Conservation (phyloP, 2,888 invertebrate species). For the Tryphoninae sp. region DNA sequence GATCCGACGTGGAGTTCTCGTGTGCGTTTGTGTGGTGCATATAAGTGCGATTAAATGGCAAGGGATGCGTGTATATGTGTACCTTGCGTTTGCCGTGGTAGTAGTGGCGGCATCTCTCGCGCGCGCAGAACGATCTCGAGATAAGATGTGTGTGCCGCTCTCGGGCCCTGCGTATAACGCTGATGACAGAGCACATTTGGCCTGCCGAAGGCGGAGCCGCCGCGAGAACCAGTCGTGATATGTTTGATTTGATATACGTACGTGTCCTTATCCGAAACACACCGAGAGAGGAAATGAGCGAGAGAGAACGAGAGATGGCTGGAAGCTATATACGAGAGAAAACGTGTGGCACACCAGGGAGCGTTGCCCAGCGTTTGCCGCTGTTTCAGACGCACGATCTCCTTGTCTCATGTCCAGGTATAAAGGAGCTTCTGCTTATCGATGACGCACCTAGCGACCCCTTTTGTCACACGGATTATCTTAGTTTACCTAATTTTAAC, state of each 20-base stretch:
- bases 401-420: slow-evolving; percentile 21
- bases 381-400: slow-evolving; percentile 31
- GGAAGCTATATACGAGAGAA: slow-evolving; percentile 31
- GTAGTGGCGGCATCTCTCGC: slow-evolving; percentile 49
- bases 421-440: slow-evolving; percentile 47
- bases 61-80: not conserved
- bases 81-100: slow-evolving; percentile 22
- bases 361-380: slow-evolving; percentile 45
- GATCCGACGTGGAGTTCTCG: not conserved
- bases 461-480: slow-evolving; percentile 25
- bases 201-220: slow-evolving; percentile 67
- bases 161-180: slow-evolving; percentile 58
- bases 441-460: slow-evolving; percentile 49
- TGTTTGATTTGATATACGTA: slow-evolving; percentile 70
- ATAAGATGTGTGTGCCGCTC: slow-evolving; percentile 58
- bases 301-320: slow-evolving; percentile 34
- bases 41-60: not conserved
- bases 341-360: slow-evolving; percentile 40
- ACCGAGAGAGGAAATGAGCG: slow-evolving; percentile 27
- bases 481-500: slow-evolving; percentile 9
- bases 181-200: slow-evolving; percentile 70
- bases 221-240: slow-evolving; percentile 66
- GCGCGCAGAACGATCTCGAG: slow-evolving; percentile 62
- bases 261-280: slow-evolving; percentile 68
- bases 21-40: slow-evolving; percentile 14